Percentiles rank a stretch among this genome's conserved stretches.
Conservation (phyloP, 2,888 invertebrate genomes). For the Oligia fasciuncula region DNA sequence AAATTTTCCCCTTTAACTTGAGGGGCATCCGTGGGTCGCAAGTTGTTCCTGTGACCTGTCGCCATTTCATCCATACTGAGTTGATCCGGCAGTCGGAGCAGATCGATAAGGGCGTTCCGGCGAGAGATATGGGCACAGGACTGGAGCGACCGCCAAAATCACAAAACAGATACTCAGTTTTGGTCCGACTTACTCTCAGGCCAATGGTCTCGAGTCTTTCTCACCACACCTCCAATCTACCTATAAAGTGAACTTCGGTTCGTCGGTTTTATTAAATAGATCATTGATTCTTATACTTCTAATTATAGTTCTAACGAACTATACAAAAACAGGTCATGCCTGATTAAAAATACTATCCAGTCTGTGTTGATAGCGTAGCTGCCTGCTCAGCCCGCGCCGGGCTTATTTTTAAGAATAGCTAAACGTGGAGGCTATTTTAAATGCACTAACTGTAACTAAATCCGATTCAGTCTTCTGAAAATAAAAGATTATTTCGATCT, state of each 20-base stretch:
- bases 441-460: neutral
- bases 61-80: too few relatives aligned
- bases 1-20: too few relatives aligned
- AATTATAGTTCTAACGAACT: neutral
- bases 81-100: too few relatives aligned
- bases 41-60: too few relatives aligned
- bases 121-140: too few relatives aligned
- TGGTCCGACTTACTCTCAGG: too few relatives aligned
- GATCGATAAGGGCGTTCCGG: too few relatives aligned
- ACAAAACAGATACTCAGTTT: too few relatives aligned
- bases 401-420: neutral
- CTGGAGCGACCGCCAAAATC: too few relatives aligned
- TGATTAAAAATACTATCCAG: too few relatives aligned
- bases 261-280: neutral
- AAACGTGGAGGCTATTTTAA: neutral
- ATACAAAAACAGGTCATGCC: neutral
- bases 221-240: neutral
- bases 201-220: too few relatives aligned
- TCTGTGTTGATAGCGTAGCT: neutral
- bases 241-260: neutral
- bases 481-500: neutral
- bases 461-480: neutral
- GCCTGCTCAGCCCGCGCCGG: rapidly evolving
- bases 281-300: neutral
- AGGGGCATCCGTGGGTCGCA: too few relatives aligned